Evolutionary conservation across 1,140 invertebrate genomes (phyloP).

Genomic region (Forficula auricularia): DNA sequence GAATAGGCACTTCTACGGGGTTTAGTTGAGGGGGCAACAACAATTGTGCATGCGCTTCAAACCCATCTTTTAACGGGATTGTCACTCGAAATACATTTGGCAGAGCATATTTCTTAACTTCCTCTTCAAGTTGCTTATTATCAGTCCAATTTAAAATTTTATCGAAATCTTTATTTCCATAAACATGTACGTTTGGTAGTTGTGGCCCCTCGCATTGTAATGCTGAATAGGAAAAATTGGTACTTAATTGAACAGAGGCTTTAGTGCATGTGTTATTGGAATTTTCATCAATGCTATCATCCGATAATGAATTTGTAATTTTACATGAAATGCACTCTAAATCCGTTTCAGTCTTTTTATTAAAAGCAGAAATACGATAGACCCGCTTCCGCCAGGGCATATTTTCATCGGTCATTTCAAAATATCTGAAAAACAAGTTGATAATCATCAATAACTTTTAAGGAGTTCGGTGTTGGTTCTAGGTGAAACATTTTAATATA

Average conservation of each 20-base stretch:
- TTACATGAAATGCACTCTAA: neutral
- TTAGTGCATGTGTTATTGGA: neutral
- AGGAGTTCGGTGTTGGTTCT: too few species aligned
- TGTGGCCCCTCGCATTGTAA: neutral
- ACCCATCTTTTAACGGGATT: conserved; percentile 17
- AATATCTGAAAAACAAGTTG: conserved; percentile 28
- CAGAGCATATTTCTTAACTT: conserved; percentile 19
- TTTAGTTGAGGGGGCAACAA: conserved; percentile 23
- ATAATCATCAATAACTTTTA: too few species aligned
- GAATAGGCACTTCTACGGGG: conserved; percentile 25
- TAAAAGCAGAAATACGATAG: neutral
- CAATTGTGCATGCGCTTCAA: conserved; percentile 21
- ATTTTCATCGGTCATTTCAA: conserved; percentile 23
- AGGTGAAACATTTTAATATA: too few species aligned
- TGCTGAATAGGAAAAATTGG: neutral
- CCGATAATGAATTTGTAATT: too few species aligned
- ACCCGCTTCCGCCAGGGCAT: conserved; percentile 15
- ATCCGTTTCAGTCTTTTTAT: neutral
- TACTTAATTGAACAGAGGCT: neutral
- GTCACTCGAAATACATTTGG: conserved; percentile 20
- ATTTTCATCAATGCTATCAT: neutral
- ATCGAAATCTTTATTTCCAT: neutral
- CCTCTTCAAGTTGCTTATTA: conserved; percentile 20
- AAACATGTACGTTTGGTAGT: neutral
- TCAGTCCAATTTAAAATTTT: conserved; percentile 12